Evolutionary conservation across 1,140 invertebrate species (phyloP).

Genomic region (Caenorhabditis remanei): DNA sequence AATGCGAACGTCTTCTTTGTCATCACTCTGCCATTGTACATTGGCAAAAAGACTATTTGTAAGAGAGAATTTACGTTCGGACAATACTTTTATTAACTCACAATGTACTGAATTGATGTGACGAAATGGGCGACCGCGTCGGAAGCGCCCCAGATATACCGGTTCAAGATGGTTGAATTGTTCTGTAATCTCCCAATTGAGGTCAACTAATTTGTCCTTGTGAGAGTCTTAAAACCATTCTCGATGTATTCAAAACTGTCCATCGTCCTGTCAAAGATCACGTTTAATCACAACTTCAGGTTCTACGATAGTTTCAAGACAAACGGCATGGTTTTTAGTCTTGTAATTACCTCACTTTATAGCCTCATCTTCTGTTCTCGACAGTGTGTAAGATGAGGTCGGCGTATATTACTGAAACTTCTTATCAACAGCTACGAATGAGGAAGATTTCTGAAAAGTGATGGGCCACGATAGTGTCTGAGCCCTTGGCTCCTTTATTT

Average conservation of each 20-base stretch:
- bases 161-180: no score
- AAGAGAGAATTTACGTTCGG: neutral
- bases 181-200: no score
- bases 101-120: neutral
- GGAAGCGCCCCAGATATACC: no score
- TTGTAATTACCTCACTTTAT: neutral
- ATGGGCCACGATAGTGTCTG: no score
- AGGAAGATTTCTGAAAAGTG: no score
- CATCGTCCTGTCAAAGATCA: slow-evolving; percentile 10
- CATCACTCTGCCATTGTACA: slow-evolving; percentile 14
- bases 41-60: slow-evolving; percentile 28
- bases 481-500: neutral
- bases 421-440: no score
- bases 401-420: no score
- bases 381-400: neutral
- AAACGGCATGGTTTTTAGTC: slow-evolving; percentile 9
- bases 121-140: neutral
- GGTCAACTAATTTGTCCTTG: no score
- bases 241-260: neutral
- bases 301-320: neutral
- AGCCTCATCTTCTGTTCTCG: neutral
- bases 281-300: neutral
- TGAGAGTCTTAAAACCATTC: no score
- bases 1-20: slow-evolving; percentile 22
- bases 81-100: neutral